Evolutionary conservation across 2,113 vertebrate genomes (phyloP), one percentile per base, ranked within the genome.

Genomic region (Cololabis saira): DNA sequence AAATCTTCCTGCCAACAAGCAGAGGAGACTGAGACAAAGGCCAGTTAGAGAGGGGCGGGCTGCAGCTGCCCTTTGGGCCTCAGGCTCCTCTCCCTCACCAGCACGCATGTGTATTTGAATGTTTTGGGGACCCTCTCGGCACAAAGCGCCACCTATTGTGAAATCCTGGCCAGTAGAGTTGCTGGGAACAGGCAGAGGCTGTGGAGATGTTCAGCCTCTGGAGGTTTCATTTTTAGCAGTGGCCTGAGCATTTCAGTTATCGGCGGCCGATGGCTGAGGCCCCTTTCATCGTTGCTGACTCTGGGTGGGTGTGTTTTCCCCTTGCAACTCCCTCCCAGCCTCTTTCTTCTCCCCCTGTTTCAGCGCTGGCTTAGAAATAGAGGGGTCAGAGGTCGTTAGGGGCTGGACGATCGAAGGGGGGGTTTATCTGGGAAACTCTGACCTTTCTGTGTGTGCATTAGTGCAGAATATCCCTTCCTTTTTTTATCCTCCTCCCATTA

Each of bases 391-490:
- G 95, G 95, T 94, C 88, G 87, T 40, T 43, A 74, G 78, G 77
- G 82, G 75, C 77, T 88, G 74, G 67, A 74, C 56, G 71, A 68
- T 72, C 57, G 72, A 83, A 84, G 74, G 76, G 44, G 67, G 75
- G 71, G 62, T 81, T 86, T 78, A 85, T 84, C 88, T 84, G 93
- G 93, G 86, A 92, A 94, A 92, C 78, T 71, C 87, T 95, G 95
- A 97, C 95, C 95, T 93, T 93, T 89, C 89, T 91, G 84, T 92
- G 94, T 92, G 94, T 95, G 94, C 65, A 88, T 52, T 84, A 78
- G 86, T 92, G 94, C 94, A 95, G 93, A 94, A 94, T 95, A 92
- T 91, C 90, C 91, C 92, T 86, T 85, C 89, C 83, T 72, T 50
- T 84, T 90, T 85, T 55, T 61, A 90, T 87, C 73, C 86, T 89